Evolutionary conservation across 2,888 invertebrate genomes (phyloP).

Genomic region (Tinea semifulvella): DNA sequence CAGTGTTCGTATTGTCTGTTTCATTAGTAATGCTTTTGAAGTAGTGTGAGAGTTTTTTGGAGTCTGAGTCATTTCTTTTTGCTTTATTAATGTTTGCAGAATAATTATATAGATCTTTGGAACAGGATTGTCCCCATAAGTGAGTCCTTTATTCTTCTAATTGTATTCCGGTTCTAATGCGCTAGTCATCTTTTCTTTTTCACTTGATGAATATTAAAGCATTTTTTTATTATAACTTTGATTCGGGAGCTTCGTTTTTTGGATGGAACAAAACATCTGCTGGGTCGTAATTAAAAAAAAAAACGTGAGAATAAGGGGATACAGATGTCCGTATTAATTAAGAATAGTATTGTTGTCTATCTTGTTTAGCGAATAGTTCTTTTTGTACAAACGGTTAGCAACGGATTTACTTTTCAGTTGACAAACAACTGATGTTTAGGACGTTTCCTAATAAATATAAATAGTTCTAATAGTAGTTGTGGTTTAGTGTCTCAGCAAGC

Average conservation of each 20-base stretch:
- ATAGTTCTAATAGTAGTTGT: too few species aligned
- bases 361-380: conserved; percentile 19
- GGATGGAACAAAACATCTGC: conserved; percentile 49
- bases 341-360: conserved; percentile 26
- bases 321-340: conserved; percentile 45
- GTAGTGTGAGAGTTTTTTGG: conserved; percentile 44
- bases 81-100: conserved; percentile 33
- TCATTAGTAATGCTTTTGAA: conserved; percentile 51
- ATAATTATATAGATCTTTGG: conserved; percentile 47
- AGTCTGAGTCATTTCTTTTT: conserved; percentile 25
- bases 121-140: conserved; percentile 52
- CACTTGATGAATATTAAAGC: conserved; percentile 49
- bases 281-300: conserved; percentile 53
- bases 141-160: conserved; percentile 54
- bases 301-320: conserved; percentile 57
- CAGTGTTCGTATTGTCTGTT: conserved; percentile 36
- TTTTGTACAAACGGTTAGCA: conserved; percentile 5
- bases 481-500: too few species aligned
- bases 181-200: conserved; percentile 51
- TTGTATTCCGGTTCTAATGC: conserved; percentile 61
- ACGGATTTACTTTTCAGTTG: too few species aligned
- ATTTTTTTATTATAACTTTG: conserved; percentile 38
- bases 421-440: too few species aligned
- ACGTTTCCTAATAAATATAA: too few species aligned
- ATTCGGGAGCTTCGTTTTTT: conserved; percentile 42